Evolutionary conservation across 2,113 vertebrate species (phyloP).

Genomic region (Bungarus multicinctus): DNA sequence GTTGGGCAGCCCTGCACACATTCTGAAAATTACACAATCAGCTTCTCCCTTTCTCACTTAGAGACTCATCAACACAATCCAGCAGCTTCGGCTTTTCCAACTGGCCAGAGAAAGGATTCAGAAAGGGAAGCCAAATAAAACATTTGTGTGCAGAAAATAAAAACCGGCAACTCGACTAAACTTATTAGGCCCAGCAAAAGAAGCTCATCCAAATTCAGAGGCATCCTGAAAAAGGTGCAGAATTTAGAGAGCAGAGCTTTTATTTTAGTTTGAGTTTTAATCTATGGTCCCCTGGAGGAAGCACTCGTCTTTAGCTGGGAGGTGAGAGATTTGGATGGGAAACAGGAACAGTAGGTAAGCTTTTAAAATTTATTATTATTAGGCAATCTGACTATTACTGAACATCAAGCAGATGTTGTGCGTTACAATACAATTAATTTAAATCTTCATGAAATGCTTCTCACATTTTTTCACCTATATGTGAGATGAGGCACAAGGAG

Average conservation of each 20-base stretch:
- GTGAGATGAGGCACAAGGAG: not conserved
- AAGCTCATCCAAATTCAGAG: not conserved
- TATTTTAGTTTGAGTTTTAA: not conserved
- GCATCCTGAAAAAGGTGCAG: not conserved
- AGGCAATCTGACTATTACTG: not conserved
- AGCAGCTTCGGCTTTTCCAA: conserved; percentile 58
- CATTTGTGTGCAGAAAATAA: conserved; percentile 59
- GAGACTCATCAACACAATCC: conserved; percentile 56
- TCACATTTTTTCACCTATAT: not conserved
- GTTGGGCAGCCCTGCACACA: conserved; percentile 28
- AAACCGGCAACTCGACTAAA: conserved; percentile 44
- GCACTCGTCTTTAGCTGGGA: conserved; percentile 23
- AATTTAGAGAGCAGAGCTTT: not conserved
- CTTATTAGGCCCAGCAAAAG: not conserved
- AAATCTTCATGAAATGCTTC: not conserved
- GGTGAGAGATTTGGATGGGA: not conserved
- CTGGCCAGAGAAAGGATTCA: conserved; percentile 56
- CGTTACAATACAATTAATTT: not conserved
- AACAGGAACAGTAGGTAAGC: not conserved
- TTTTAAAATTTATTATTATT: not conserved
- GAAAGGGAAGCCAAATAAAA: conserved; percentile 63
- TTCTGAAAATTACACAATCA: conserved; percentile 55
- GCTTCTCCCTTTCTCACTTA: conserved; percentile 57
- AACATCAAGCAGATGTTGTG: not conserved
- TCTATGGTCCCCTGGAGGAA: conserved; percentile 38